phyloP scores from a whole-genome alignment of 2,113 vertebrate genomes.

The Brachyhypopomus gauderio region DNA sequence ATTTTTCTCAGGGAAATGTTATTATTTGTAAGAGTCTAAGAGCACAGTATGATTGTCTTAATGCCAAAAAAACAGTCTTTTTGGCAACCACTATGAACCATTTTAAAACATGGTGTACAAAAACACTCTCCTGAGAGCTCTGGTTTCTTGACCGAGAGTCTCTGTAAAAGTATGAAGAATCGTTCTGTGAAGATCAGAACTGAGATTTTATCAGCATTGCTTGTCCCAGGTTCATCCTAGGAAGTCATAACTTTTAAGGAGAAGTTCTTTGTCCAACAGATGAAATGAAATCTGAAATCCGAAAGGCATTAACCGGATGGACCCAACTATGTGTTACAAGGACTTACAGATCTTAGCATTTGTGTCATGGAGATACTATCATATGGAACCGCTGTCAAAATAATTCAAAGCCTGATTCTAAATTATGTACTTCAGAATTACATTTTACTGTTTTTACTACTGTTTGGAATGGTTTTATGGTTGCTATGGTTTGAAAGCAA shows the following conservation, averaged over 20 bases:
- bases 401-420: too few relatives aligned
- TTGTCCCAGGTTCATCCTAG: background rate
- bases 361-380: background rate
- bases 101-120: slow-evolving; percentile 2
- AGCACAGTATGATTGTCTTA: background rate
- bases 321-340: background rate
- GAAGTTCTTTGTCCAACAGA: slow-evolving; percentile 8
- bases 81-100: background rate
- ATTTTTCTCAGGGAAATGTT: slow-evolving; percentile 10
- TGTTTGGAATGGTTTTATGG: too few relatives aligned
- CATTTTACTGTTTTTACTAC: too few relatives aligned
- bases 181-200: background rate
- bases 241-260: slow-evolving; percentile 1
- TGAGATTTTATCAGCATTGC: slow-evolving; percentile 6
- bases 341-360: background rate
- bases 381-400: background rate
- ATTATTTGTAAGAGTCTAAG: background rate
- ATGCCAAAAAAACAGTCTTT: background rate
- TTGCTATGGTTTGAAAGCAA: too few relatives aligned
- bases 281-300: slow-evolving; percentile 2
- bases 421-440: too few relatives aligned
- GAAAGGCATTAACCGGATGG: background rate
- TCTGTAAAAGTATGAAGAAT: background rate
- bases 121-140: background rate
- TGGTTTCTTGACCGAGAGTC: background rate